These are phyloP conservation scores for Psittacus erithacus DNA, from an alignment of 2,113 vertebrate genomes.

Conservation along the genomic window DNA sequence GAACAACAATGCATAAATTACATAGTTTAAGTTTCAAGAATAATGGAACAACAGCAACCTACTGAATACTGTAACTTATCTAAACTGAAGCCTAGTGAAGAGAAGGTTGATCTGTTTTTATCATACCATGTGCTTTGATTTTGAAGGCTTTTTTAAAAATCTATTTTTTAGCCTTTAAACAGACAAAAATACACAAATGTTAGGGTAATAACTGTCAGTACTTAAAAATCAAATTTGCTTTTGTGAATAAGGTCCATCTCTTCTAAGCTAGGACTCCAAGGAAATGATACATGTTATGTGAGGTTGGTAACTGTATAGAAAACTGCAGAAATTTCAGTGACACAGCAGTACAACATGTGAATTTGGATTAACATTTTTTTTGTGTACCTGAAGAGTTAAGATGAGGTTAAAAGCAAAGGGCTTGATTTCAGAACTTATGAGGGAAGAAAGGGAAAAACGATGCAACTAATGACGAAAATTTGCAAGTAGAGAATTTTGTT, in stretches of 20 bases:
- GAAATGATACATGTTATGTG: accelerated
- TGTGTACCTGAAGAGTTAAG: neutral
- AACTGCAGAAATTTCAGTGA: neutral
- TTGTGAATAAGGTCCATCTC: neutral
- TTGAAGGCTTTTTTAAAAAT: neutral
- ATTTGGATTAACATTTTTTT: neutral
- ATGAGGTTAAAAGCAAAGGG: neutral
- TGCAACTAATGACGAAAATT: neutral
- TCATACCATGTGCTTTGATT: neutral
- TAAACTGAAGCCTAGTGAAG: neutral
- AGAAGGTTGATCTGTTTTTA: neutral
- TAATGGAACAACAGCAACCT: neutral
- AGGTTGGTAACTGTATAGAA: neutral
- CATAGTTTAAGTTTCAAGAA: neutral
- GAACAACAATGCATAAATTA: neutral
- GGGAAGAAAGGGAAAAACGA: neutral
- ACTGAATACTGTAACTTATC: neutral
- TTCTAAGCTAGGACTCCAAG: neutral
- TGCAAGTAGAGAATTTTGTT: neutral
- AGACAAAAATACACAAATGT: neutral
- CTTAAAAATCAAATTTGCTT: neutral
- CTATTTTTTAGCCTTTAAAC: neutral
- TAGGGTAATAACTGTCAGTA: neutral
- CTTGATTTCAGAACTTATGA: neutral
- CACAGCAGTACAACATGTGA: neutral